A percentile compares a stretch with the other conserved stretches of the same genome.
phyloP scores from a whole-genome alignment of 2,888 invertebrate species.

The Caenorhabditis sulstoni region DNA sequence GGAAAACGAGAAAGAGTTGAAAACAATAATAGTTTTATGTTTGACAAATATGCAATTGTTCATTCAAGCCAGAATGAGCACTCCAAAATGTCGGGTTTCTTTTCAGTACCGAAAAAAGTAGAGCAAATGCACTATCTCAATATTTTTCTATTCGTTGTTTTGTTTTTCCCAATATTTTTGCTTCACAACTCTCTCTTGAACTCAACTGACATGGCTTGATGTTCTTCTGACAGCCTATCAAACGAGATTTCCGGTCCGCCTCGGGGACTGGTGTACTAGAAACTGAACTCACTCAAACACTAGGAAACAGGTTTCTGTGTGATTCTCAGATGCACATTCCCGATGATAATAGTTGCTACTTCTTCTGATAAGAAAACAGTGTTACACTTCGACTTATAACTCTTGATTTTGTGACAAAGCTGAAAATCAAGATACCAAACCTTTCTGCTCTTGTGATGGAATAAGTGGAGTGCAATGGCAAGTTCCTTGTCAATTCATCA shows the following conservation, averaged over 20 bases:
- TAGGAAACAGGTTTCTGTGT: background rate
- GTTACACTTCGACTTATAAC: no score
- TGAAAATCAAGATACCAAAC: no score
- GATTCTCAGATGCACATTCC: no score
- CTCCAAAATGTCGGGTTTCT: constrained; percentile 2
- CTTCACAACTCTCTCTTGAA: background rate
- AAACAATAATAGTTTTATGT: constrained; percentile 28
- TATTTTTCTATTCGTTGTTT: constrained; percentile 20
- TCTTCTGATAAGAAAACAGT: no score
- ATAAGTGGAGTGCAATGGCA: constrained; percentile 46
- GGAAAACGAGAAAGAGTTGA: background rate
- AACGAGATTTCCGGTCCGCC: background rate
- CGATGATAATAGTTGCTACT: no score
- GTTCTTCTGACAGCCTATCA: constrained; percentile 28
- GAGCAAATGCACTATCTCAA: background rate
- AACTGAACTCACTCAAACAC: background rate
- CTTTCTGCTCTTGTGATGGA: constrained; percentile 34
- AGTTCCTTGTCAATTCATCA: constrained; percentile 21
- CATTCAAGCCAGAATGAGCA: constrained; percentile 28
- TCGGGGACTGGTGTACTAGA: background rate
- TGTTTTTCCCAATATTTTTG: constrained; percentile 11
- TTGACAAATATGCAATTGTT: constrained; percentile 32
- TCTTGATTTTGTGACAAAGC: no score
- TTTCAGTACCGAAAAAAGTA: background rate
- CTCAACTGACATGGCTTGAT: constrained; percentile 10